A percentile compares a stretch with the other conserved stretches of the same genome.
Evolutionary conservation across 2,797 vertebrate species (phyloP).

Genomic region (Lateolabrax maculatus): DNA sequence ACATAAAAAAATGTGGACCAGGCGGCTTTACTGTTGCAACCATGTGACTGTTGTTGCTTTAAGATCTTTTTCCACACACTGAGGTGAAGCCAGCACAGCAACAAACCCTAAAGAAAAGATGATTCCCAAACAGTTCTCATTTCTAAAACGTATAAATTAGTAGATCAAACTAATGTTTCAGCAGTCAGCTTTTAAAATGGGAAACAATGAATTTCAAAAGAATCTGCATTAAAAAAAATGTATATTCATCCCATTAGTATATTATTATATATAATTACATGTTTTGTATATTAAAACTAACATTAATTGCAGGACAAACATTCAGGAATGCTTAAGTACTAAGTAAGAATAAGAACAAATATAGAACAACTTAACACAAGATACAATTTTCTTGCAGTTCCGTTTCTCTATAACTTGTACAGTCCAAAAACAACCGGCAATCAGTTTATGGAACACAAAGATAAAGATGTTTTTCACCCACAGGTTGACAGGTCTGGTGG

Average conservation of each 20-base stretch:
- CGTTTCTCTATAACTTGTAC: neutral
- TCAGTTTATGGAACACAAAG: neutral
- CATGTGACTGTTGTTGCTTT: constrained; percentile 18
- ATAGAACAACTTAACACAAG: neutral
- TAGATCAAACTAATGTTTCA: neutral
- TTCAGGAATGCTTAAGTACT: neutral
- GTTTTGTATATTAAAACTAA: no score
- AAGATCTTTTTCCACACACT: neutral
- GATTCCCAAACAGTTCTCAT: neutral
- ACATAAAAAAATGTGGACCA: constrained; percentile 4
- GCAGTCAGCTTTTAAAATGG: no score
- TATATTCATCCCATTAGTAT: no score
- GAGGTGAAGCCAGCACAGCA: neutral
- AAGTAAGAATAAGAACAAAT: neutral
- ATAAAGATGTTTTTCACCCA: neutral
- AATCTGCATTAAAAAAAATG: neutral
- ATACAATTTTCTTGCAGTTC: neutral
- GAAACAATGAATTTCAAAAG: no score
- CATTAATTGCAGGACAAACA: no score
- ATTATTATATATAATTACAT: no score
- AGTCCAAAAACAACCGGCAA: neutral
- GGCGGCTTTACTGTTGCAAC: neutral
- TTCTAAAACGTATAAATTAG: neutral
- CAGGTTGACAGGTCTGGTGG: neutral
- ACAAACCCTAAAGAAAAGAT: neutral